Evolutionary conservation across 2,113 vertebrate species (phyloP), one percentile per base, ranked within the genome.

Genomic region (Brachypodius melanocephalos): DNA sequence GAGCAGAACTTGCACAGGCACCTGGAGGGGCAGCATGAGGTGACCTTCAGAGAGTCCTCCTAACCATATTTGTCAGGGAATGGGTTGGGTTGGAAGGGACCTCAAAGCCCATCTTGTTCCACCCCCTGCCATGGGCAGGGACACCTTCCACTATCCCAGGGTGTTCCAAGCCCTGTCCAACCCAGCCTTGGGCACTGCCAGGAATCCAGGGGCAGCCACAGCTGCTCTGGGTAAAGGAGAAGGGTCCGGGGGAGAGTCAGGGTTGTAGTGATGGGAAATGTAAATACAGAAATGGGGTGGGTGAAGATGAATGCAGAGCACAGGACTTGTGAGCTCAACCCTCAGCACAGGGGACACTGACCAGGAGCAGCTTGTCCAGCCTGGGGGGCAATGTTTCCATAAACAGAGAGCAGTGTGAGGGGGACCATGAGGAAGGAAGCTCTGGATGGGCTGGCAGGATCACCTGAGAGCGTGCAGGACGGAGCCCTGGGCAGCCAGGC

Each of bases 81-180:
- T 28, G 22, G 26, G 24, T 80, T 57, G 25, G 36, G 20, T n/a
- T 26, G 25, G 42, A 65, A 72, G 12, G 25, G 12, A 49, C 31
- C 21, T 72, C 17, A 57, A 49, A 49, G 12, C 9, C 10, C 46
- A 61, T 28, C 26, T 57, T 29, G 6, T 49, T 57, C 25, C 38
- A 12, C 25, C n/a, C 5, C 3, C 1, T 78, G 40, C 25, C 40
- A 21, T 26, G 34, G 22, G 5, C 40, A 63, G 34, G 17, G 42
- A 55, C 36, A 43, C 21, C 26, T 80, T 28, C 58, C 58, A 11
- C 18, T 7, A 0, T 3, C 26, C 32, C 67, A 42, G 58, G 34
- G 0, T 63, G 31, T 31, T 72, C 42, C 66, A 25, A 55, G 6
- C n/a, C 19, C n/a, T 0, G 0, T 46, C 66, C 48, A 48, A 0